Base-by-base conservation (phyloP, 2,888 invertebrate genomes). In the Galerucella nymphaeae region DNA sequence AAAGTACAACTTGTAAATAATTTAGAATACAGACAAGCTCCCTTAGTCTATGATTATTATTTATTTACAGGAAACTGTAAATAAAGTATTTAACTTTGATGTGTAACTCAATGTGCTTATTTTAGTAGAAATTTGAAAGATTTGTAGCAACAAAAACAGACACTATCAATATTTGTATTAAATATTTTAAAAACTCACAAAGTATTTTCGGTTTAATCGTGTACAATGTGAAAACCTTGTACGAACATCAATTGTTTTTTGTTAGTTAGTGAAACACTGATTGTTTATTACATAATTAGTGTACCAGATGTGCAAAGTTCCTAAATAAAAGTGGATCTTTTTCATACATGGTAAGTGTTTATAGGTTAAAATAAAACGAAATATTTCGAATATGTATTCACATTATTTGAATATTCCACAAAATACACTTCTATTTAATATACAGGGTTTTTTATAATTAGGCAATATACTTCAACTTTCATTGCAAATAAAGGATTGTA, bases 301-400 rank as follows among this genome's bases (percentile, higher is more conserved):
- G 53, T 53, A 53, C 53, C 53, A 53, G 18, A 53, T 53, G 53
- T 53, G 10, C 53, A 10, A 53, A 10, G 53, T 53, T 53, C 53
- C 18, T 53, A 18, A 18, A 18, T 9, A 18, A n/a, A n/a, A 45
- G 45, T 45, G 10, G 4, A 13, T 13, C 13, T 11, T 45, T 16
- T 45, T 45, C 11, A 1, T 53, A 18, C 2, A 5, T 30, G 5
- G 30, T 16, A 53, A 9, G 9, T 1, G 10, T 16, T n/a, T n/a
- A 9, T 9, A 53, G 0, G 53, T 53, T 18, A 16, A 53, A 45
- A 45, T 45, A 14, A 45, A 48, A 48, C n/a, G n/a, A n/a, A 16
- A 16, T 53, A 18, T 53, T 53, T 53, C 18, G 16, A 53, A 53
- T 53, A 53, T 16, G 9, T 9, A 18, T n/a, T n/a, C n/a, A n/a